A percentile compares a stretch with the other conserved stretches of the same genome.
phyloP scores from a whole-genome alignment of 2,888 invertebrate species.

The Caenorhabditis angaria region DNA sequence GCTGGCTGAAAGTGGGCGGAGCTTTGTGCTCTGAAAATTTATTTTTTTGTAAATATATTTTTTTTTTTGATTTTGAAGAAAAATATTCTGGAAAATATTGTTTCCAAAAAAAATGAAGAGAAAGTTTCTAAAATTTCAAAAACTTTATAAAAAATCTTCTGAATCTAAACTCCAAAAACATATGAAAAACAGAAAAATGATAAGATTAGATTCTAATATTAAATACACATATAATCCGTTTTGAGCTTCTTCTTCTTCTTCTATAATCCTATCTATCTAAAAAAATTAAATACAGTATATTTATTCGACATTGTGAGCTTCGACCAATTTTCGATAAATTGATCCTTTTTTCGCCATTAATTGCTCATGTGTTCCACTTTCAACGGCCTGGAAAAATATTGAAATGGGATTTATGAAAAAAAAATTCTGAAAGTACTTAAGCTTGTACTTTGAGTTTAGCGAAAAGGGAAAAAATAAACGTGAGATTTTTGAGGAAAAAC shows the following conservation, averaged over 20 bases:
- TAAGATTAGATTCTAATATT: not conserved
- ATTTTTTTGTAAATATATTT: too few relatives aligned
- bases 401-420: not conserved
- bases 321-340: constrained; percentile 35
- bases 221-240: constrained; percentile 4
- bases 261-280: constrained; percentile 1
- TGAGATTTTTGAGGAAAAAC: too few relatives aligned
- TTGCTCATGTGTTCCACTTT: constrained; percentile 79
- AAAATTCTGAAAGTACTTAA: too few relatives aligned
- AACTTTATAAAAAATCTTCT: too few relatives aligned
- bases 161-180: not conserved
- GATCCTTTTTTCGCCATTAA: constrained; percentile 81
- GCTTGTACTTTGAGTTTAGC: too few relatives aligned
- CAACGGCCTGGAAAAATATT: constrained; percentile 41
- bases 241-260: not conserved
- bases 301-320: constrained; percentile 41
- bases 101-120: too few relatives aligned
- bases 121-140: too few relatives aligned
- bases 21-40: not conserved
- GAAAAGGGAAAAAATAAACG: too few relatives aligned
- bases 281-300: not conserved
- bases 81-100: too few relatives aligned
- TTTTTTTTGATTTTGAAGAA: too few relatives aligned
- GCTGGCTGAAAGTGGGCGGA: not conserved
- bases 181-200: not conserved